Base-by-base conservation (phyloP, 2,888 invertebrate species). In the Hemistola chrysoprasaria region DNA sequence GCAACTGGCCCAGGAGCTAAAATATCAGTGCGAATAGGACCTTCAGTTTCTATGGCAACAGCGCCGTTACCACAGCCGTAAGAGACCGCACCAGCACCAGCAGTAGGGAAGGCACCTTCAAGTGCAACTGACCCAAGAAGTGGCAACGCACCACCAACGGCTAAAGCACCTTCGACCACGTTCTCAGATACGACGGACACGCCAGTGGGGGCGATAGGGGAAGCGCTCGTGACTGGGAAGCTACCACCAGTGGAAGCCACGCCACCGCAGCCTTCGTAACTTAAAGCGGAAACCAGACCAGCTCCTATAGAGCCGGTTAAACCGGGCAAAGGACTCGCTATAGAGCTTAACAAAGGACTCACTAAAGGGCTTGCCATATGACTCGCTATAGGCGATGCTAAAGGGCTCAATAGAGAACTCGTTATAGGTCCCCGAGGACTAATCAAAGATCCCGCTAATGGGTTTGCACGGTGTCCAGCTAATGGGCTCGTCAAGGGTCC, bases 121-220 rank as follows among this genome's bases (percentile, higher is more conserved):
- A 79, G 42, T 2, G 48, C 68, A 0, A 71, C 75, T 2, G 77
- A 64, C 3, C 74, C 73, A 0, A 72, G 44, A 55, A 79, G 74
- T 1, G 76, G 79, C 10, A 80, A 42, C 22, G 75, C 63, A 27
- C 80, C 80, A 10, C 56, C 53, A 0, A 72, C 60, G 0, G 56
- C 45, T 3, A 79, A 37, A 11, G 59, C 35, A 6, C 78, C 78
- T 50, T 76, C 75, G 20, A 68, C 66, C 0, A 54, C 53, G 34
- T 78, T 78, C 22, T 77, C 76, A 11, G 78, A 73, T 0, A 58
- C 41, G 5, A 78, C 60, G 1, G 64, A 55, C 2, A 78, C 58
- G 1, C 78, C 78, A n/a, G 57, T 54, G 5, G 75, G 72, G 1
- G 67, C 47, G 6, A 66, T 50, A 7, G 67, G 65, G 6, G 78